phyloP scores from a whole-genome alignment of 2,888 invertebrate genomes.

The Ormyrus pomaceus region DNA sequence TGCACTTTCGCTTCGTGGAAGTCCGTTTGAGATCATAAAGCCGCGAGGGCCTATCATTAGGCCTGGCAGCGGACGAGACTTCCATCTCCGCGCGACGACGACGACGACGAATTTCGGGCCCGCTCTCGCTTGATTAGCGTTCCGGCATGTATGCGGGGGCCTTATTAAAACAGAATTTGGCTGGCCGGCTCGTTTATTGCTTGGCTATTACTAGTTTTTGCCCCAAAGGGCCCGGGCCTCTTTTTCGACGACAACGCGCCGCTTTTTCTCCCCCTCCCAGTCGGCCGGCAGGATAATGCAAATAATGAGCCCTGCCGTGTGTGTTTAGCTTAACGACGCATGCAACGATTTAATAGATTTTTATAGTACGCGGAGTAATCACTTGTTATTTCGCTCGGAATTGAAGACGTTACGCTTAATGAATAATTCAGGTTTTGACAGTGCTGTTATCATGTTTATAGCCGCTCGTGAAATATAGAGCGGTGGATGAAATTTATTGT shows the following conservation, averaged over 20 bases:
- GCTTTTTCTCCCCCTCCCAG: neutral
- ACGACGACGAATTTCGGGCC: constrained; percentile 41
- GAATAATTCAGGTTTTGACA: constrained; percentile 40
- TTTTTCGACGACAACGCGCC: neutral
- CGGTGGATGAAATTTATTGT: no score
- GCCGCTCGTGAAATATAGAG: neutral
- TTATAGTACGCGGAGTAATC: neutral
- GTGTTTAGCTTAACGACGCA: constrained; percentile 36
- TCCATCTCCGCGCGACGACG: constrained; percentile 24
- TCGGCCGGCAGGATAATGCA: constrained; percentile 1
- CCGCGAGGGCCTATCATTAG: constrained; percentile 63
- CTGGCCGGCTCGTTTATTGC: constrained; percentile 43
- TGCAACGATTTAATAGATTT: constrained; percentile 47
- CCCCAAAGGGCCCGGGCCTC: neutral
- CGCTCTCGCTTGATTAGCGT: constrained; percentile 47
- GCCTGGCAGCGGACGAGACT: neutral
- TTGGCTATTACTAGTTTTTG: constrained; percentile 48
- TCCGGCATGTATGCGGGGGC: neutral
- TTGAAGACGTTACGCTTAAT: constrained; percentile 19
- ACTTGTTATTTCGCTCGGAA: neutral
- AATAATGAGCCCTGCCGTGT: constrained; percentile 33
- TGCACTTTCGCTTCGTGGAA: constrained; percentile 61
- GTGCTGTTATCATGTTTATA: constrained; percentile 11
- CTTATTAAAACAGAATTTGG: constrained; percentile 52
- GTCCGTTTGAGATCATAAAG: constrained; percentile 65